Conservation (phyloP, 2,113 vertebrate species). For the Takifugu flavidus region DNA sequence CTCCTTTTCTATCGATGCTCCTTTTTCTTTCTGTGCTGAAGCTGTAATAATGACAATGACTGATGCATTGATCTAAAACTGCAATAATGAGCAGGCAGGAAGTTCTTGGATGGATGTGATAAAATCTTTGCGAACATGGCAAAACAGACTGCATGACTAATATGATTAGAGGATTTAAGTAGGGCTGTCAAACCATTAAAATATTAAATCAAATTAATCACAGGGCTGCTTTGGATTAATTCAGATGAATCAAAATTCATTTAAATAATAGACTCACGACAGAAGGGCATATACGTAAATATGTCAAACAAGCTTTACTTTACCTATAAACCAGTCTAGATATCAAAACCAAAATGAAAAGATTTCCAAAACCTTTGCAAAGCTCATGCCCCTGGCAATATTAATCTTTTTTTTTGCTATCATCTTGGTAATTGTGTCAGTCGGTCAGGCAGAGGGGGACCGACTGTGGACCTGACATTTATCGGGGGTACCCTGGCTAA, state of each 20-base stretch:
- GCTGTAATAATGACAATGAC: not conserved
- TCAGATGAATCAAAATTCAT: too few relatives aligned
- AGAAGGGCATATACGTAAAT: too few relatives aligned
- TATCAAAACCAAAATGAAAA: not conserved
- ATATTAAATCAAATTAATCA: too few relatives aligned
- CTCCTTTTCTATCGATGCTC: not conserved
- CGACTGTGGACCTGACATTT: too few relatives aligned
- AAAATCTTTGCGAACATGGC: not conserved
- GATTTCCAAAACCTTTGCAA: not conserved
- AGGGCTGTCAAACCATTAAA: not conserved
- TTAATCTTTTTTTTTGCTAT: not conserved
- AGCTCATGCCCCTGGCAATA: not conserved
- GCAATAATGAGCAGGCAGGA: not conserved
- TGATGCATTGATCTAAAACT: not conserved
- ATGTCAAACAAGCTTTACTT: too few relatives aligned
- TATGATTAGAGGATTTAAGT: not conserved
- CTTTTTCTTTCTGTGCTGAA: not conserved
- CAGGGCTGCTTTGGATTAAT: too few relatives aligned
- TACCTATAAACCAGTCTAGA: too few relatives aligned
- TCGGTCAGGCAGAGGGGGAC: too few relatives aligned
- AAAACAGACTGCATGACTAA: not conserved
- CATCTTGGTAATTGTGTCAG: too few relatives aligned
- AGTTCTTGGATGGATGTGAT: constrained; percentile 1
- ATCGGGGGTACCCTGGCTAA: too few relatives aligned
- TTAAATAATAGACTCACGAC: not conserved